Base-by-base conservation (phyloP, 2,888 invertebrate species). In the Baronia brevicornis region DNA sequence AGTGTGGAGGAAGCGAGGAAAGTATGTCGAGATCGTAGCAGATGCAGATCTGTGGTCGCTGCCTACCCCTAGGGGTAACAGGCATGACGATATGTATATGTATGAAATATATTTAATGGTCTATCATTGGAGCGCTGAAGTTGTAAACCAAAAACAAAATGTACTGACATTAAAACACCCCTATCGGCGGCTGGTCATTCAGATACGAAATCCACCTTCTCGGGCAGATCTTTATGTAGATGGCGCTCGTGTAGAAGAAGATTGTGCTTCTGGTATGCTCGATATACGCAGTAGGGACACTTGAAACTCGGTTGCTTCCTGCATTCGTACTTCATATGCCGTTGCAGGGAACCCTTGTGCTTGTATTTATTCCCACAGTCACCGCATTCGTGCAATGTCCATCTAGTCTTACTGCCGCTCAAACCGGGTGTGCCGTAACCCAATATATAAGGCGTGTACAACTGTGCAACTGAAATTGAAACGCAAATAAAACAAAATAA, bases 291-390 rank as follows among this genome's bases (percentile, higher is more conserved):
- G 70, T 89, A 88, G 26, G 87, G 87, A 61, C 91, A 91, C 64
- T 89, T 88, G 78, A 89, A 89, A 60, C 89, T 87, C 9, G 91
- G 90, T 50, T 88, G 87, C 62, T 89, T 90, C 46, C 88, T 87
- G 61, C 93, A 93, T 65, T 92, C 92, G 71, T 91, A 90, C 58
- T 89, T 89, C 55, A 90, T 86, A 68, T 93, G 93, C 36, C 93
- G 87, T 65, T 90, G 90, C 54, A 93, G 84, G 41, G 91, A 92
- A 49, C 91, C 91, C 61, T 91, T 91, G 72, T 90, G 90, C 77
- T 90, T 91, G 87, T 95, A 95, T 53, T 90, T 88, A 82, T 94
- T 94, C 47, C 92, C 91, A 71, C 94, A 95, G 55, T 85, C 87
- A 55, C 86, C 87, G 78, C 91, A 91, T 42, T 85, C 87, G 62